Percentiles rank a stretch among this genome's conserved stretches.
Conservation (phyloP, 2,113 vertebrate species). For the Pontoporia blainvillei region DNA sequence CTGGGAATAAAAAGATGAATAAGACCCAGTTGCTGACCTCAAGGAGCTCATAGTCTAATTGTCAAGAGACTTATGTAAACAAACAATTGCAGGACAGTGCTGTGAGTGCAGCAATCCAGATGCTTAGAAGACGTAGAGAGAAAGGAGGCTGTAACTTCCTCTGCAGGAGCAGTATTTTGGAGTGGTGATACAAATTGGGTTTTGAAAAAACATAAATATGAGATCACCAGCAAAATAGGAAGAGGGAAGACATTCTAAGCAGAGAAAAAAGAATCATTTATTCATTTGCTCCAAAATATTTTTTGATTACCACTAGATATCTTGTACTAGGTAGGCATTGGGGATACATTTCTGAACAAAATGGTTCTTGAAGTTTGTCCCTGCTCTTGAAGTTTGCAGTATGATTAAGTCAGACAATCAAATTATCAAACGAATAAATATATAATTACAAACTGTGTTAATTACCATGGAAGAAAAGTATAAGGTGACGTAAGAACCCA, state of each 20-base stretch:
- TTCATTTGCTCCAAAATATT: not conserved
- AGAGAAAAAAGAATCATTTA: not conserved
- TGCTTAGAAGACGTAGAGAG: not conserved
- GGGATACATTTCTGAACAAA: not conserved
- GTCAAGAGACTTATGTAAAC: not conserved
- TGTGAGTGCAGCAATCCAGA: not conserved
- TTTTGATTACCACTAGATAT: not conserved
- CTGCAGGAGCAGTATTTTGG: not conserved
- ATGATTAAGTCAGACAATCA: not conserved
- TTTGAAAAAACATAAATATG: slow-evolving; percentile 17
- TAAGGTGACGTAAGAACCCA: not conserved
- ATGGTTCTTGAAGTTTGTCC: not conserved
- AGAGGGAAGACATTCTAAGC: not conserved
- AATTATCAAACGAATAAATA: slow-evolving; percentile 2
- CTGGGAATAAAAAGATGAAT: slow-evolving; percentile 30
- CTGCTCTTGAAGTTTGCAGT: not conserved
- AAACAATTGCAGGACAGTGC: not conserved
- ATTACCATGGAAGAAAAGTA: not conserved
- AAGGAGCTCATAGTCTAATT: not conserved
- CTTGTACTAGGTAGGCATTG: not conserved
- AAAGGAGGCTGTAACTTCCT: not conserved
- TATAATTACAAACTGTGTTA: not conserved
- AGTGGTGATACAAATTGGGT: not conserved
- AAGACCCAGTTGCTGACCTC: not conserved
- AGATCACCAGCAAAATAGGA: not conserved